Evolutionary conservation across 1,140 invertebrate species (phyloP).

Genomic region (Eriocheir sinensis): DNA sequence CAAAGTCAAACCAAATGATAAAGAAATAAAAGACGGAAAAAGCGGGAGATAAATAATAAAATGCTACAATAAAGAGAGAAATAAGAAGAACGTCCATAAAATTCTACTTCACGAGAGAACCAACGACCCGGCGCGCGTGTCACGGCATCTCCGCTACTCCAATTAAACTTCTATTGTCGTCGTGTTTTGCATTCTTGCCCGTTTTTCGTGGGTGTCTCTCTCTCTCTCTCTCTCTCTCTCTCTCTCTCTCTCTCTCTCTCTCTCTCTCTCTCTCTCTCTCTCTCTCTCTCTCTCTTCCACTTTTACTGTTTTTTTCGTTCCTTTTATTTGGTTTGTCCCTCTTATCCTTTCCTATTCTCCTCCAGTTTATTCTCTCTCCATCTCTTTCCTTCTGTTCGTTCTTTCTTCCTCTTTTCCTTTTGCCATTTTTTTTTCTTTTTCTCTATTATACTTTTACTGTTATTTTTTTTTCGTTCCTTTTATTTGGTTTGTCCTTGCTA

Average conservation of each 20-base stretch:
- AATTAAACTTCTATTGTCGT: no score
- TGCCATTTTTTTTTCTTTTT: not conserved
- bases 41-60: no score
- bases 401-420: not conserved
- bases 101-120: not conserved
- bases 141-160: no score
- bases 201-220: not conserved
- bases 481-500: not conserved
- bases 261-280: conserved; percentile 13
- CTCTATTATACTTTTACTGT: conserved; percentile 44
- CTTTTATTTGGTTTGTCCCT: not conserved
- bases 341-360: not conserved
- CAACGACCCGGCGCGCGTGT: no score
- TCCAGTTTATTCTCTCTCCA: not conserved
- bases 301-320: conserved; percentile 38
- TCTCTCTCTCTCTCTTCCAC: conserved; percentile 53
- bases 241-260: not conserved
- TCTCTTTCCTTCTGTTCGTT: not conserved
- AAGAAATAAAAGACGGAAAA: no score
- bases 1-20: no score
- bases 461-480: conserved; percentile 8
- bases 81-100: not conserved
- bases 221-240: conserved; percentile 33
- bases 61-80: no score
- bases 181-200: not conserved